Evolutionary conservation across 2,113 vertebrate genomes (phyloP), one percentile per base, ranked within the genome.

Genomic region (Polypterus bichir): DNA sequence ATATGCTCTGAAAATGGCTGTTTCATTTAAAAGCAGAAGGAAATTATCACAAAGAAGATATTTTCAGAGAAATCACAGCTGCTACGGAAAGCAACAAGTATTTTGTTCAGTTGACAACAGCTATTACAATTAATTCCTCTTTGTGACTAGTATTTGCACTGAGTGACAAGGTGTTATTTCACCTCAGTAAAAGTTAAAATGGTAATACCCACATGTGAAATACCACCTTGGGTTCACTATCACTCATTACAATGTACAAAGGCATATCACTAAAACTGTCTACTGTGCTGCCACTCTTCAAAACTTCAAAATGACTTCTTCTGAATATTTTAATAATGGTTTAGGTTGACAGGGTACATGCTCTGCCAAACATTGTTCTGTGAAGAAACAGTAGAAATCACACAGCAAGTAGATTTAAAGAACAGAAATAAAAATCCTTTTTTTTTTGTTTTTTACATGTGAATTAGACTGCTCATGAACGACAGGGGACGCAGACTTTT

Each of bases 111-210:
- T 80, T 89, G 91, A 92, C 90, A 91, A 84, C 84, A 82, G 88
- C 88, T 89, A 93, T 92, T 90, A 92, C 83, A 87, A 88, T 88
- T 89, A 90, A 91, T 91, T 91, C 89, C 83, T 76, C 86, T 87
- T 83, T 81, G 88, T 85, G 91, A 89, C 79, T 86, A 87, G 89
- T 88, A 86, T 90, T 89, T 89, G 86, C 76, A 71, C 84, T 83
- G 86, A 91, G 81, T 89, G 92, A 91, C 91, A 91, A 89, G 88
- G 89, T 84, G 88, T 85, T 91, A 92, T 93, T 94, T 91, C 90
- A 91, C 87, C 88, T 88, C 89, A 46, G 84, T 75, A 78, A 83
- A 86, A 87, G 88, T 88, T 88, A 88, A 90, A 86, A 79, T 69
- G 84, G 83, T 86, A 90, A 89, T 87, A 82, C 87, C 86, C 85